Percentiles rank a stretch among this genome's conserved stretches.
phyloP scores from a whole-genome alignment of 2,113 vertebrate species.

The Himantopus leucocephalus region DNA sequence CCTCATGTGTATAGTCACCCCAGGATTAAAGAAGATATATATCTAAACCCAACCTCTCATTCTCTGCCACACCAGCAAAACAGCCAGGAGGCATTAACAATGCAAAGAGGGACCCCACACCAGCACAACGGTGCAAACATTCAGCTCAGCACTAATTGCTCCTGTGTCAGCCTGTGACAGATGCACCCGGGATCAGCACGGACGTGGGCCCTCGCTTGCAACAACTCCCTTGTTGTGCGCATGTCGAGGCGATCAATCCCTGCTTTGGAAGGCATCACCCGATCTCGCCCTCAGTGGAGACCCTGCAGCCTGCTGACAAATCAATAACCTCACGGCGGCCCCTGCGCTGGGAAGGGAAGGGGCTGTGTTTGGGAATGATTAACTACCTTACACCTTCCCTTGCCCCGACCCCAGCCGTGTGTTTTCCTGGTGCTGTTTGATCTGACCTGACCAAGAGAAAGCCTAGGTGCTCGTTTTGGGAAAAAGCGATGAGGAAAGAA shows the following conservation, averaged over 20 bases:
- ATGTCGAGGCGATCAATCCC: fast-evolving
- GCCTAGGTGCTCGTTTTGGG: neutral
- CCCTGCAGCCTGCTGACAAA: neutral
- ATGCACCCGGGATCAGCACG: fast-evolving
- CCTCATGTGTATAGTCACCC: neutral
- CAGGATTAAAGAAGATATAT: neutral
- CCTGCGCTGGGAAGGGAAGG: neutral
- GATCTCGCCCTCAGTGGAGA: neutral
- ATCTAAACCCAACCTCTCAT: neutral
- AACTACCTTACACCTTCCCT: neutral
- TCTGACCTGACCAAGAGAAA: neutral
- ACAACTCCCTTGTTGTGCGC: neutral
- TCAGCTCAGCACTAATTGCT: neutral
- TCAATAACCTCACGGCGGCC: fast-evolving
- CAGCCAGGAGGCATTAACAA: neutral
- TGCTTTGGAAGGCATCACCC: neutral
- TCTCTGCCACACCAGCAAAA: neutral
- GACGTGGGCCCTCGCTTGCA: neutral
- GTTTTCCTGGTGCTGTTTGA: neutral
- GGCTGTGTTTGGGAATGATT: neutral
- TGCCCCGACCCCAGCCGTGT: neutral
- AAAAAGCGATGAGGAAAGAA: neutral
- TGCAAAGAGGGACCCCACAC: neutral
- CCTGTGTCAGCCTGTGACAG: neutral
- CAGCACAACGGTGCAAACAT: fast-evolving